Percentiles rank a stretch among this genome's conserved stretches.
Evolutionary conservation across 1,140 invertebrate species (phyloP).

Genomic region (Heliconius melpomene): DNA sequence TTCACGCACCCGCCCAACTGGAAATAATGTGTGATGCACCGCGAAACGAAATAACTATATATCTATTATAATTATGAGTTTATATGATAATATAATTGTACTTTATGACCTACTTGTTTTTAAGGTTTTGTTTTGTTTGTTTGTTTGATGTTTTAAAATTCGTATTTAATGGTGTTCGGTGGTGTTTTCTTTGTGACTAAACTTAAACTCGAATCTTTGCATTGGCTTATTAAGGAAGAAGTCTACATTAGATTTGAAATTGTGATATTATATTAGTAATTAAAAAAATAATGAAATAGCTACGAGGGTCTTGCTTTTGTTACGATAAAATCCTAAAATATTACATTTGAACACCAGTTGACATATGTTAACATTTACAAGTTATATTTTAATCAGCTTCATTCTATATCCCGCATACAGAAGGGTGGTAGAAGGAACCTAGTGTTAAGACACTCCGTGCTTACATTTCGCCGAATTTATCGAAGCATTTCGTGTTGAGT

Average conservation of each 20-base stretch:
- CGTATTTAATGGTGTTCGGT: too few species aligned
- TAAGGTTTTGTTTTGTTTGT: background rate
- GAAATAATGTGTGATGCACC: constrained; percentile 51
- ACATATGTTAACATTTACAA: too few species aligned
- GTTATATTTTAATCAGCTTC: too few species aligned
- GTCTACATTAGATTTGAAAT: background rate
- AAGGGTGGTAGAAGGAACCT: too few species aligned
- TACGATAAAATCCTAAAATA: background rate
- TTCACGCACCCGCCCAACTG: constrained; percentile 65
- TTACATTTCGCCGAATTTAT: too few species aligned
- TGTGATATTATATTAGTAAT: background rate
- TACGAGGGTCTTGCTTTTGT: too few species aligned
- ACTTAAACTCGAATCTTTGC: background rate
- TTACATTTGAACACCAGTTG: too few species aligned
- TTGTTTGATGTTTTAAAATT: background rate
- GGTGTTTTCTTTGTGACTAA: background rate
- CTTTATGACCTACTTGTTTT: background rate
- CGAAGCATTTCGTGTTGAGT: too few species aligned
- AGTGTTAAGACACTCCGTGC: too few species aligned
- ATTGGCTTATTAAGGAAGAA: background rate
- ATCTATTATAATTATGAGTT: constrained; percentile 26
- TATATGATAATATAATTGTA: constrained; percentile 5
- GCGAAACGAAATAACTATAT: constrained; percentile 26
- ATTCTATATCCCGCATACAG: too few species aligned
- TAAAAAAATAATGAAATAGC: background rate